These are phyloP conservation scores for Hartigia nigra DNA, from an alignment of 2,888 invertebrate genomes.

Conservation along the genomic window DNA sequence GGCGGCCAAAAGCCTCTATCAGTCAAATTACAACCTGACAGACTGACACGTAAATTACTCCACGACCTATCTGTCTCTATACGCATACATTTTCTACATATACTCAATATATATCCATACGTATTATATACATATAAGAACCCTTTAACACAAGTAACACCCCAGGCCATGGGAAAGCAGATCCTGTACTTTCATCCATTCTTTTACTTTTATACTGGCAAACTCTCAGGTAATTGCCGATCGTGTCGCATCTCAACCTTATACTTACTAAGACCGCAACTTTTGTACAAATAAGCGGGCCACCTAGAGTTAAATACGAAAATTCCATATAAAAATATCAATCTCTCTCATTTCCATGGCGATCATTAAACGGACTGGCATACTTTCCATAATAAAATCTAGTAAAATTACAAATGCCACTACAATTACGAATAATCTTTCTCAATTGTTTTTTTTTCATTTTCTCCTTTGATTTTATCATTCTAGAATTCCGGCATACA, in stretches of 20 bases:
- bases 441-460: too few relatives aligned
- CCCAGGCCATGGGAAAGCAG: conserved; percentile 14
- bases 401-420: too few relatives aligned
- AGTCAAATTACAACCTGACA: conserved; percentile 62
- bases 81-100: conserved; percentile 26
- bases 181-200: conserved; percentile 2
- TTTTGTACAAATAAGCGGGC: background rate
- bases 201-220: background rate
- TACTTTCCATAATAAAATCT: too few relatives aligned
- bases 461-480: background rate
- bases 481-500: conserved; percentile 34
- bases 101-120: conserved; percentile 2
- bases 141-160: background rate
- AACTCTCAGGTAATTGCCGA: too few relatives aligned
- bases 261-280: too few relatives aligned
- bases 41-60: conserved; percentile 59
- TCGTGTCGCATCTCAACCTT: too few relatives aligned
- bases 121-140: background rate
- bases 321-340: too few relatives aligned
- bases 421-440: too few relatives aligned
- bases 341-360: too few relatives aligned
- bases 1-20: conserved; percentile 46
- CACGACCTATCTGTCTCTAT: conserved; percentile 48
- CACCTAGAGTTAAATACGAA: too few relatives aligned
- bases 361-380: too few relatives aligned